phyloP scores from a whole-genome alignment of 2,797 vertebrate genomes.

The Adelosebastes latens region DNA sequence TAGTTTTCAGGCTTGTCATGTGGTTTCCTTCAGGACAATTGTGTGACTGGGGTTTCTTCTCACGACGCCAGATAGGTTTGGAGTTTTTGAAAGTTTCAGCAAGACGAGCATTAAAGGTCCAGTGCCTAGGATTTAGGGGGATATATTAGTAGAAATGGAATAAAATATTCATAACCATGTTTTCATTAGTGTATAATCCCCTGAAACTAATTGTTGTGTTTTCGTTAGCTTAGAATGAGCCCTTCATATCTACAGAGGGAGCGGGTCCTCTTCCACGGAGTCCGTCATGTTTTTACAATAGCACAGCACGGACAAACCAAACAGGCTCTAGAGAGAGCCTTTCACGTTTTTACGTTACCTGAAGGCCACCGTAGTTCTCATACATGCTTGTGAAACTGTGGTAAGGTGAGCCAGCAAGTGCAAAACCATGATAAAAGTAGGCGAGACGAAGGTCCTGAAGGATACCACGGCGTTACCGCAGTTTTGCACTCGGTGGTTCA shows the following conservation, averaged over 20 bases:
- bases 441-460: not conserved
- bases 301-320: not conserved
- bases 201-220: not conserved
- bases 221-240: not conserved
- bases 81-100: conserved; percentile 25
- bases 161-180: not conserved
- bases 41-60: not conserved
- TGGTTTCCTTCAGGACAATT: conserved; percentile 28
- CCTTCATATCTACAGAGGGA: not conserved
- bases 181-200: not conserved
- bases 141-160: not conserved
- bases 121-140: not conserved
- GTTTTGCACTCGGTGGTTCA: not conserved
- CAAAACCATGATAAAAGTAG: not conserved
- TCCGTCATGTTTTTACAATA: not conserved
- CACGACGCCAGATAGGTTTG: conserved; percentile 10
- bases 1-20: conserved; percentile 44
- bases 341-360: not conserved
- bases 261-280: not conserved
- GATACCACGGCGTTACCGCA: not conserved
- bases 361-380: not conserved
- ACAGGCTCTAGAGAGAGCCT: not conserved
- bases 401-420: not conserved
- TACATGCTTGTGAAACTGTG: not conserved
- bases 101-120: not conserved